A percentile compares a stretch with the other conserved stretches of the same genome.
Evolutionary conservation across 2,113 vertebrate species (phyloP).

Genomic region (Mastomys coucha): DNA sequence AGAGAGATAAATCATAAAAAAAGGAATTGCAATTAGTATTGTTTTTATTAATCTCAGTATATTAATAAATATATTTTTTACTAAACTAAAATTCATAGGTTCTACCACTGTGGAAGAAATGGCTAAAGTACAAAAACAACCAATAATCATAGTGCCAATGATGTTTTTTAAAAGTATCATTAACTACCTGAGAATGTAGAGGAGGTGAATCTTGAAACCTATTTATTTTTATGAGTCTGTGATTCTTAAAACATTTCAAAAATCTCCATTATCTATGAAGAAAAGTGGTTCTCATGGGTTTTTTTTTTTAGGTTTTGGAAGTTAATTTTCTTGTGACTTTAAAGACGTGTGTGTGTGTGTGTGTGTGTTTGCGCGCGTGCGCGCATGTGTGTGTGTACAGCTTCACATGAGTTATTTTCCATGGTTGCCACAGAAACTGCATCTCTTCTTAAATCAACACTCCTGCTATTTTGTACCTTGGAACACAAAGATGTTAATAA

Average conservation of each 20-base stretch:
- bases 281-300: conserved; percentile 36
- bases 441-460: conserved; percentile 43
- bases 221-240: neutral
- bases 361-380: neutral
- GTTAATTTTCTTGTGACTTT: conserved; percentile 41
- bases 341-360: neutral
- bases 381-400: neutral
- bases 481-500: conserved; percentile 3
- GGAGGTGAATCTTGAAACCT: conserved; percentile 34
- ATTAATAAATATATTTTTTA: neutral
- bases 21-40: neutral
- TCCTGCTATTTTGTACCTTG: conserved; percentile 54
- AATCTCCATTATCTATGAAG: conserved; percentile 9
- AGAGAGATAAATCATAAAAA: neutral
- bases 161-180: conserved; percentile 56
- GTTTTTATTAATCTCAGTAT: neutral
- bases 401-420: conserved; percentile 39
- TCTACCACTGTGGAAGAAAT: neutral
- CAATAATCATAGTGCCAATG: neutral
- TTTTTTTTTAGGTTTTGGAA: neutral
- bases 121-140: neutral
- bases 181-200: conserved; percentile 7
- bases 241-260: conserved; percentile 32
- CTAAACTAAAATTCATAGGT: conserved; percentile 15
- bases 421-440: conserved; percentile 24